Percentiles rank a stretch among this genome's conserved stretches.
Conservation (phyloP, 2,797 vertebrate genomes). For the Crypturellus tataupa region DNA sequence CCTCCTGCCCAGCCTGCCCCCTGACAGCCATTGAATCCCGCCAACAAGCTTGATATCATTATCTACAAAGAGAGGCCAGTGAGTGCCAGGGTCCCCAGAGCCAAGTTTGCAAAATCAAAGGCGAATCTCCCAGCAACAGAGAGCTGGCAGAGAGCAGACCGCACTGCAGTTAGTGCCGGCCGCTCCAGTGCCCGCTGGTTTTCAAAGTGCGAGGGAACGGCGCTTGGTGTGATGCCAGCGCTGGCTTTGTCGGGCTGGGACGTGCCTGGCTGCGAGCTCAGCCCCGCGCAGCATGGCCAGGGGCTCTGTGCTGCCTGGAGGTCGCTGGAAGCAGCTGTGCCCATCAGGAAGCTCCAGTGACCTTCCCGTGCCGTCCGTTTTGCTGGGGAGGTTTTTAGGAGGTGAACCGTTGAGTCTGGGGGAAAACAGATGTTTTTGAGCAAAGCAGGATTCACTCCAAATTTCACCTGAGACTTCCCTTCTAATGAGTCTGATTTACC, state of each 20-base stretch:
- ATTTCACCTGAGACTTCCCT: background rate
- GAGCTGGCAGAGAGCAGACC: slow-evolving; percentile 1
- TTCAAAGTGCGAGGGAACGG: background rate
- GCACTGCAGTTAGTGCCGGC: background rate
- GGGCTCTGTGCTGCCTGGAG: background rate
- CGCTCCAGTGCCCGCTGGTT: background rate
- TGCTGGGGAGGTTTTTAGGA: background rate
- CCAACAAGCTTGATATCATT: slow-evolving; percentile 77
- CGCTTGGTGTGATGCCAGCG: background rate
- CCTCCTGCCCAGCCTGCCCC: slow-evolving; percentile 37
- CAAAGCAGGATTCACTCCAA: background rate
- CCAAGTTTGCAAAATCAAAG: slow-evolving; percentile 73
- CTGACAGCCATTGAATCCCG: slow-evolving; percentile 59
- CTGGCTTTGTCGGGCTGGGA: background rate
- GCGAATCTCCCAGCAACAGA: slow-evolving; percentile 57
- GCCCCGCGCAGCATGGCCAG: background rate
- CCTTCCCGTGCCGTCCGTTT: background rate
- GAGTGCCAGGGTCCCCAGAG: background rate
- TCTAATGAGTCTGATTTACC: background rate
- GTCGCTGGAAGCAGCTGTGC: background rate
- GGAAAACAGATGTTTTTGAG: background rate
- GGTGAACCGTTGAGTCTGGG: background rate
- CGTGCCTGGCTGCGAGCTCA: background rate
- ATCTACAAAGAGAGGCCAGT: slow-evolving; percentile 55
- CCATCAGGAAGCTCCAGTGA: background rate